These are phyloP conservation scores for Agrypnus murinus DNA, from an alignment of 2,888 invertebrate species.

Conservation along the genomic window DNA sequence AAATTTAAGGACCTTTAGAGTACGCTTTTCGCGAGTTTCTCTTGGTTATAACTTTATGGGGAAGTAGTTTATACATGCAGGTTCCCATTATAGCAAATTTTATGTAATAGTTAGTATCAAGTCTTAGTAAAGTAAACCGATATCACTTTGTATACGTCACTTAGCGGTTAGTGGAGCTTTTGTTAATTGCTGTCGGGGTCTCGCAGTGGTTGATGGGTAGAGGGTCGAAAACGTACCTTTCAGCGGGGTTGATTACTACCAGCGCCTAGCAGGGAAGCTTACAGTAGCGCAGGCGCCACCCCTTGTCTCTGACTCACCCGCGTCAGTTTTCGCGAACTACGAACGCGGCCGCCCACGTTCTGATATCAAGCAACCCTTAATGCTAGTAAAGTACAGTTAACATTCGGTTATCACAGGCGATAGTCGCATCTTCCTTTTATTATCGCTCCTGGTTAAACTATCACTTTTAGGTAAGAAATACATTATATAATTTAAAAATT, in stretches of 20 bases:
- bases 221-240: slow-evolving; percentile 55
- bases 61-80: slow-evolving; percentile 20
- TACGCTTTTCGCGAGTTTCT: slow-evolving; percentile 5
- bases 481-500: no score
- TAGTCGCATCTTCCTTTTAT: background rate
- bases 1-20: slow-evolving; percentile 31
- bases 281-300: slow-evolving; percentile 47
- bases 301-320: slow-evolving; percentile 44
- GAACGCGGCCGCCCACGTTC: slow-evolving; percentile 38
- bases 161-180: slow-evolving; percentile 59
- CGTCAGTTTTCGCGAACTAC: slow-evolving; percentile 47
- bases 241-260: slow-evolving; percentile 56
- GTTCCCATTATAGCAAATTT: slow-evolving; percentile 38
- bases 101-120: slow-evolving; percentile 46
- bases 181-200: slow-evolving; percentile 58
- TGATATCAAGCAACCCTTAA: slow-evolving; percentile 19
- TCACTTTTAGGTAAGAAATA: background rate
- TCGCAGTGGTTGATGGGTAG: slow-evolving; percentile 52
- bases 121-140: slow-evolving; percentile 55
- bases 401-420: background rate
- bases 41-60: slow-evolving; percentile 9
- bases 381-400: slow-evolving; percentile 23
- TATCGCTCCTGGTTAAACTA: background rate
- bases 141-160: slow-evolving; percentile 58
- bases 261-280: slow-evolving; percentile 42